A percentile compares a stretch with the other conserved stretches of the same genome.
phyloP scores from a whole-genome alignment of 2,888 invertebrate genomes.

The Erebia aethiops region DNA sequence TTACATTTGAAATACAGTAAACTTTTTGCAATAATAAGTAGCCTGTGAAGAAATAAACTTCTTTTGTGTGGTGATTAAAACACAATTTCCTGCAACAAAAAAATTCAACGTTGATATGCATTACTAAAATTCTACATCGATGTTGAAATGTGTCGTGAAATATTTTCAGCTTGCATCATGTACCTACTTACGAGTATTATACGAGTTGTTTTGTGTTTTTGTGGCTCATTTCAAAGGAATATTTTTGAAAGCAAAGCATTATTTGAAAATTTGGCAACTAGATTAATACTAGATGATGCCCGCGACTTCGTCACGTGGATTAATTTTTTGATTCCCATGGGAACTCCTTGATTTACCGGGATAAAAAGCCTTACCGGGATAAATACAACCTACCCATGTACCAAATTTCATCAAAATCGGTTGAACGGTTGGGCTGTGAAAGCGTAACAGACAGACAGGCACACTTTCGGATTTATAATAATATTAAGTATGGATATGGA shows the following conservation, averaged over 20 bases:
- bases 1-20: not conserved
- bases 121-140: too few relatives aligned
- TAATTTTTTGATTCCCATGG: too few relatives aligned
- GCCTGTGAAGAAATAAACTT: constrained; percentile 5
- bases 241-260: constrained; percentile 31
- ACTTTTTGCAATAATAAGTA: not conserved
- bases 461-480: too few relatives aligned
- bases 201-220: constrained; percentile 27
- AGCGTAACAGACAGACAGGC: too few relatives aligned
- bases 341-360: too few relatives aligned
- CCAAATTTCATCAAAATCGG: too few relatives aligned
- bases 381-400: too few relatives aligned
- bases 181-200: not conserved
- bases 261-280: constrained; percentile 12
- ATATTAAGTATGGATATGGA: too few relatives aligned
- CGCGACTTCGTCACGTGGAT: too few relatives aligned
- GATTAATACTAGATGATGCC: too few relatives aligned
- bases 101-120: constrained; percentile 18
- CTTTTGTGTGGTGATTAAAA: constrained; percentile 12
- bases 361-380: too few relatives aligned
- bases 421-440: too few relatives aligned
- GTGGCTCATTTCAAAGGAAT: constrained; percentile 35
- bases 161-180: constrained; percentile 24
- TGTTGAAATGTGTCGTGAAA: constrained; percentile 15
- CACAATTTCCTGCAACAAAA: constrained; percentile 15